phyloP scores from a whole-genome alignment of 2,888 invertebrate species.

The Nomada flava region DNA sequence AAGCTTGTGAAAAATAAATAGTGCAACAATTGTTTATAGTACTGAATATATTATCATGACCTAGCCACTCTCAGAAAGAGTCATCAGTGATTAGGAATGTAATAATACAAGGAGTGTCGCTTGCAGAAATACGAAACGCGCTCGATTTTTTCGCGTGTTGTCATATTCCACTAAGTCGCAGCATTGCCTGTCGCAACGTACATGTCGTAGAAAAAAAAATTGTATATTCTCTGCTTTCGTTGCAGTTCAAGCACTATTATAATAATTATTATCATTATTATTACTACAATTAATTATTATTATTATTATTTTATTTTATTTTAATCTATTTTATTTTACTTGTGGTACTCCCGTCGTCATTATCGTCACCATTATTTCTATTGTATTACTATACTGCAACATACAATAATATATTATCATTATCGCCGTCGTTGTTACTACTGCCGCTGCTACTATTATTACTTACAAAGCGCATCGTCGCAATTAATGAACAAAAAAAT shows the following conservation, averaged over 20 bases:
- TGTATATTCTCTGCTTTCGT: slow-evolving; percentile 81
- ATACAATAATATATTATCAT: slow-evolving; percentile 34
- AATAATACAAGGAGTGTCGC: slow-evolving; percentile 68
- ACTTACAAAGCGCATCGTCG: not conserved
- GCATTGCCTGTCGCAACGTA: slow-evolving; percentile 66
- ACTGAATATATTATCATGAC: slow-evolving; percentile 68
- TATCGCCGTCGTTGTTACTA: slow-evolving; percentile 31
- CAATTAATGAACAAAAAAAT: not conserved
- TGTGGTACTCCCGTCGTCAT: slow-evolving; percentile 27
- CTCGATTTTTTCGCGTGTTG: slow-evolving; percentile 57
- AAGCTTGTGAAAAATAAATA: slow-evolving; percentile 60
- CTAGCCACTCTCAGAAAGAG: slow-evolving; percentile 69
- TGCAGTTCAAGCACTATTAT: slow-evolving; percentile 77
- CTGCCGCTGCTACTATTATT: slow-evolving; percentile 26
- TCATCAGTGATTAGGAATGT: slow-evolving; percentile 69
- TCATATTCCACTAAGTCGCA: slow-evolving; percentile 65
- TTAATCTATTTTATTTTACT: slow-evolving; percentile 63
- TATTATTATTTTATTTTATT: slow-evolving; percentile 50
- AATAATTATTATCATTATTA: slow-evolving; percentile 64
- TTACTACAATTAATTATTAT: slow-evolving; percentile 64
- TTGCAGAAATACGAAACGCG: slow-evolving; percentile 72
- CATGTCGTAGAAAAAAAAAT: slow-evolving; percentile 67
- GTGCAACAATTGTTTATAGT: slow-evolving; percentile 72
- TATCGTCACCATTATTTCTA: slow-evolving; percentile 41
- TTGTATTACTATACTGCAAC: slow-evolving; percentile 34